Conservation (phyloP, 2,113 vertebrate genomes). For the Chauna torquata region DNA sequence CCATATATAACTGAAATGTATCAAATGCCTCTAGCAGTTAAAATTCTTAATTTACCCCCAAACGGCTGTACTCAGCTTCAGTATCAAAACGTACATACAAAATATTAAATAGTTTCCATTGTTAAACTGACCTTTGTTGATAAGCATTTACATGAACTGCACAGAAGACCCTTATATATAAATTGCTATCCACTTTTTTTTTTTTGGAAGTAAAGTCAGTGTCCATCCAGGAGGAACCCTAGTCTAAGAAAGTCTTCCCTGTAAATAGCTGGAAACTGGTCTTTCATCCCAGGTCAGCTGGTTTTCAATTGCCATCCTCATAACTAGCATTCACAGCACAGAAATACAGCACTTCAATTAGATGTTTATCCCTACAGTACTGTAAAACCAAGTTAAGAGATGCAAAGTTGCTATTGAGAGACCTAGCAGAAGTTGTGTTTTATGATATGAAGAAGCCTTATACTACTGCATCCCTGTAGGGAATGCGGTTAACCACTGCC, state of each 20-base stretch:
- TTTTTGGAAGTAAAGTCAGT: not conserved
- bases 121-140: not conserved
- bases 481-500: not conserved
- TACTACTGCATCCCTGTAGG: not conserved
- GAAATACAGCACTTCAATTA: rapidly evolving
- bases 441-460: not conserved
- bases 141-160: not conserved
- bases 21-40: not conserved
- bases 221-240: not conserved
- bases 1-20: not conserved
- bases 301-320: not conserved
- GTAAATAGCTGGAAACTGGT: not conserved
- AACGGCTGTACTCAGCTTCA: not conserved
- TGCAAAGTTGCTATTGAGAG: not conserved
- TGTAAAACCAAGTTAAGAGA: not conserved
- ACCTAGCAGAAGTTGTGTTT: not conserved
- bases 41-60: not conserved
- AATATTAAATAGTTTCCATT: not conserved
- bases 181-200: not conserved
- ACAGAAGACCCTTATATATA: not conserved
- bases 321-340: not conserved
- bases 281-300: not conserved
- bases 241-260: not conserved
- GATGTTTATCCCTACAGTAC: not conserved
- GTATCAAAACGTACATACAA: not conserved